These are phyloP conservation scores for Cossypha heuglini DNA, from an alignment of 2,797 vertebrate species.

Conservation along the genomic window DNA sequence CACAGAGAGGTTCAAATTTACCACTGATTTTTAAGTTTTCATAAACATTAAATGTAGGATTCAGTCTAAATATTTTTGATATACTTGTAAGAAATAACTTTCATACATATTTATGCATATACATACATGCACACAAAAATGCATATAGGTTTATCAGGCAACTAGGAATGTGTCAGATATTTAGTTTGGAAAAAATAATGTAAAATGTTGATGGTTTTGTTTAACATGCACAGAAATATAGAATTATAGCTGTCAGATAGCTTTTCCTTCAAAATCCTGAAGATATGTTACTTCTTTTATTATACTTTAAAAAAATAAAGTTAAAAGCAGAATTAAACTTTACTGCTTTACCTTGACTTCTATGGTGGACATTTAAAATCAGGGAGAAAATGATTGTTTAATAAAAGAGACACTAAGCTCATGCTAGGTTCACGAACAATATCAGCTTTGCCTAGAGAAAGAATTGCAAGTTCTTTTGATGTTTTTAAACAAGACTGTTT, in stretches of 20 bases:
- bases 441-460: constrained; percentile 12
- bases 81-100: not conserved
- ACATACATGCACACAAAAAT: not conserved
- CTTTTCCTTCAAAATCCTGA: not conserved
- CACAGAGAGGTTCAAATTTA: not conserved
- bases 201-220: not conserved
- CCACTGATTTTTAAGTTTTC: not conserved
- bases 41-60: not conserved
- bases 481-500: not conserved
- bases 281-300: not conserved
- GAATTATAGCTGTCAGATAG: not conserved
- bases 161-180: not conserved
- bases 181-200: not conserved
- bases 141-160: not conserved
- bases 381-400: not conserved
- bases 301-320: not conserved
- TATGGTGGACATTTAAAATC: not conserved
- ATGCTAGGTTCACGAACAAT: not conserved
- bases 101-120: not conserved
- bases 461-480: not conserved
- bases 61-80: not conserved
- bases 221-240: not conserved
- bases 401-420: not conserved
- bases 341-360: not conserved
- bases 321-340: not conserved